A percentile compares a stretch with the other conserved stretches of the same genome.
Evolutionary conservation across 2,113 vertebrate genomes (phyloP).

Genomic region (Ctenodactylus gundi): DNA sequence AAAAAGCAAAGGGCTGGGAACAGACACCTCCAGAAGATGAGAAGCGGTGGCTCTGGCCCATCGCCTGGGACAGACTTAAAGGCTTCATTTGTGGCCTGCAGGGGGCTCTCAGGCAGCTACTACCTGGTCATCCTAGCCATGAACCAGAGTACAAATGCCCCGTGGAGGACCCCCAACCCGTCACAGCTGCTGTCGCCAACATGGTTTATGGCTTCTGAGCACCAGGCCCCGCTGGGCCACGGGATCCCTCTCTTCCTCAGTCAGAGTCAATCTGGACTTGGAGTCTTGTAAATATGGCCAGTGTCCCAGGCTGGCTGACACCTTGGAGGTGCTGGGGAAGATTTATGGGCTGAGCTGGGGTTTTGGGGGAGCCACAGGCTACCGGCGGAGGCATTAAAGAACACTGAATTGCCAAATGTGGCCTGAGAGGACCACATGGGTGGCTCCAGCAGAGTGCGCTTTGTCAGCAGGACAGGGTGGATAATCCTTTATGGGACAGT

Average conservation of each 20-base stretch:
- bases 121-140: constrained; percentile 45
- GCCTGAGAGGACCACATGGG: neutral
- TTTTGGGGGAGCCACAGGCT: neutral
- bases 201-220: constrained; percentile 56
- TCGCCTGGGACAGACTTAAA: constrained; percentile 15
- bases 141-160: constrained; percentile 42
- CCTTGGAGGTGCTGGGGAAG: neutral
- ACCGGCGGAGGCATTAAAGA: accelerated
- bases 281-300: neutral
- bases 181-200: neutral
- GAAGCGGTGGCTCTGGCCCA: neutral
- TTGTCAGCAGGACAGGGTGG: accelerated
- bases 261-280: neutral
- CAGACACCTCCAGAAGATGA: neutral
- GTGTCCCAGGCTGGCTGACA: neutral
- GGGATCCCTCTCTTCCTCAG: neutral
- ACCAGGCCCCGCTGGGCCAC: neutral
- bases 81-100: neutral
- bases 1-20: neutral
- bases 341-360: neutral
- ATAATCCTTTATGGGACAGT: accelerated
- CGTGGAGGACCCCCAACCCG: constrained; percentile 17
- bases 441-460: neutral
- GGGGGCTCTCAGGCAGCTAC: neutral
- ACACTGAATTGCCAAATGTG: neutral